Base-by-base conservation (phyloP, 1,140 invertebrate genomes). In the Calycopis cecrops region DNA sequence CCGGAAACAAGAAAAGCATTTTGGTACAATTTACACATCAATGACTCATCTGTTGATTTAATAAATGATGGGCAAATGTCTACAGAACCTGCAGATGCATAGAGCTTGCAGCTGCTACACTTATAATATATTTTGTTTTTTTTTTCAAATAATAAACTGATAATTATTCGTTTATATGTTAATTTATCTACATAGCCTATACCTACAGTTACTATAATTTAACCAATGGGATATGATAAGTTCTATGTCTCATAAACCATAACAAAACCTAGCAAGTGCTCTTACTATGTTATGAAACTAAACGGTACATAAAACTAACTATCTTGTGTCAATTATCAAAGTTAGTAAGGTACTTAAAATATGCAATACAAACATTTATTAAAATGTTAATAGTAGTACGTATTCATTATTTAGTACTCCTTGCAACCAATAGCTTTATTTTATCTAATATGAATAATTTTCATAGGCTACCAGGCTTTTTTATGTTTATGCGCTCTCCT, bases 11-110 rank as follows among this genome's bases (percentile, higher is more conserved):
- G 48, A 55, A 51, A 52, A 42, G 4, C 28, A 51, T 60, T 60
- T 55, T 55, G 53, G 52, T 8, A 52, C 55, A 60, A 60, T 59
- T 50, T 53, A 54, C 44, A 44, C 21, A 28, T 53, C 35, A 51
- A 35, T 51, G 34, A 51, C 34, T 35, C 9, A 37, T 37, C 35
- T 9, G 35, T 9, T 6, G 34, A 35, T 35, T 35, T 35, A 9
- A 6, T 9, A 37, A 10, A 10, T 37, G 9, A 10, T 37, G 35
- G 11, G 9, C 3, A 37, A 37, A 37, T 37, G 35, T 35, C 9
- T 37, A 10, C 35, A n/a, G 9, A 4, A n/a, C 9, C n/a, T 37
- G 9, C 35, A 10, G 35, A 37, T 37, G 21, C 6, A 28, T 28
- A 28, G 21, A 3, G 11, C n/a, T n/a, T 37, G 35, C 9, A 10